Percentiles rank a stretch among this genome's conserved stretches.
These are phyloP conservation scores for Melinaea menophilus DNA, from an alignment of 2,888 invertebrate genomes.

Conservation along the genomic window DNA sequence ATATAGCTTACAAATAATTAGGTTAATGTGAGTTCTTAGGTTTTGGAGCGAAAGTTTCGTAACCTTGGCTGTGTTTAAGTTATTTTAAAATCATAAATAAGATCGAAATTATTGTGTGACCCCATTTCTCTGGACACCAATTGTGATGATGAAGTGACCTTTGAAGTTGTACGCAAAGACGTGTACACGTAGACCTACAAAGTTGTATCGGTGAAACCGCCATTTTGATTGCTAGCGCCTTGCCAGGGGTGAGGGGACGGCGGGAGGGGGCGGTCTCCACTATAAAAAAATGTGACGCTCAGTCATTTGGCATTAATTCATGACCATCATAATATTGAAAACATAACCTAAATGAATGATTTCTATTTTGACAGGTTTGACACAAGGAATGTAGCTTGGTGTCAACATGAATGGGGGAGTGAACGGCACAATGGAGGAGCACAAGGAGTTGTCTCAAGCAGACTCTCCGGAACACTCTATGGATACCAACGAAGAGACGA, in stretches of 20 bases:
- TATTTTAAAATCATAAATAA: conserved; percentile 11
- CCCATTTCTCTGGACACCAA: conserved; percentile 13
- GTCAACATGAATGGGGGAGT: conserved; percentile 64
- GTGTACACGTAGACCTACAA: conserved; percentile 61
- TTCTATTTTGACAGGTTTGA: conserved; percentile 55
- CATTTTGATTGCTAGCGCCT: conserved; percentile 73
- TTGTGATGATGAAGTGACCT: conserved; percentile 38
- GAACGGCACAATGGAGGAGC: conserved; percentile 62
- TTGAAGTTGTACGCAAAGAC: conserved; percentile 41
- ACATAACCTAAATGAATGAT: conserved; percentile 49
- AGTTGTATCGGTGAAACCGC: conserved; percentile 65
- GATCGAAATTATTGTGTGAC: conserved; percentile 6
- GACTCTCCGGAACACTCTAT: conserved; percentile 13
- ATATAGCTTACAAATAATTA: conserved; percentile 21
- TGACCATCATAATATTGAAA: conserved; percentile 41
- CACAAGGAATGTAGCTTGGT: conserved; percentile 55
- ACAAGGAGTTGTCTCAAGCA: conserved; percentile 41
- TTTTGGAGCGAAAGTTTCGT: conserved; percentile 33
- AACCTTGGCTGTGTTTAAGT: conserved; percentile 23
- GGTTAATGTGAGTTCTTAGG: conserved; percentile 29
- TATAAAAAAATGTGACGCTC: conserved; percentile 64
- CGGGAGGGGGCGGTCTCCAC: conserved; percentile 50
- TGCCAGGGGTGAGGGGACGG: conserved; percentile 56
- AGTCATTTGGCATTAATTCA: conserved; percentile 48
- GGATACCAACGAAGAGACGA: conserved; percentile 1